A percentile compares a stretch with the other conserved stretches of the same genome.
phyloP scores from a whole-genome alignment of 2,888 invertebrate genomes.

The Venusia cambrica region DNA sequence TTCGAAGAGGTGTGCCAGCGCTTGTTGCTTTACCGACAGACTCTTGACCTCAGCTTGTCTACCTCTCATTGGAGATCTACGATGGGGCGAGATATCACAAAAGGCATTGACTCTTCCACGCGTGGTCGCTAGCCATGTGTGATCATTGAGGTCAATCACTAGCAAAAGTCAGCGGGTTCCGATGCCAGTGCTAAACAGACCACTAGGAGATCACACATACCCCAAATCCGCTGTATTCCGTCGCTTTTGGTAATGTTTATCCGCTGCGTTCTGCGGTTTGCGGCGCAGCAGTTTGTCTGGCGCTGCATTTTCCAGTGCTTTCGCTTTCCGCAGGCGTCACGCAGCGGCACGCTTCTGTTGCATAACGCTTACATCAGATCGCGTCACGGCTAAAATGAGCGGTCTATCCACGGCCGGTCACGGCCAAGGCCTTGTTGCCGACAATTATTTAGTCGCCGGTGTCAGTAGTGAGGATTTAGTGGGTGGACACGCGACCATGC shows the following conservation, averaged over 20 bases:
- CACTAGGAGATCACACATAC: too few species aligned
- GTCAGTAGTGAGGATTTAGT: slow-evolving; percentile 76
- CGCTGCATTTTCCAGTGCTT: slow-evolving; percentile 66
- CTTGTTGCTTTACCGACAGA: slow-evolving; percentile 7
- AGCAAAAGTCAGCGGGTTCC: too few species aligned
- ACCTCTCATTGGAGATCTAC: too few species aligned
- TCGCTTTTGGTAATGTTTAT: slow-evolving; percentile 8
- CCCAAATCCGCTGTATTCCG: slow-evolving; percentile 1
- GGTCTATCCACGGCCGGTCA: slow-evolving; percentile 72
- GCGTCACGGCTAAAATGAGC: slow-evolving; percentile 77
- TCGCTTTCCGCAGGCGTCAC: slow-evolving; percentile 62
- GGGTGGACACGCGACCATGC: slow-evolving; percentile 70
- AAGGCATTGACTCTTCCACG: too few species aligned
- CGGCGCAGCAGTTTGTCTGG: slow-evolving; percentile 8
- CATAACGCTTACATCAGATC: slow-evolving; percentile 72
- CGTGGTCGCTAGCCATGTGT: too few species aligned
- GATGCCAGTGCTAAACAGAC: too few species aligned
- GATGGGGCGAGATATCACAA: too few species aligned
- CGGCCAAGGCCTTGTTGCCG: slow-evolving; percentile 74
- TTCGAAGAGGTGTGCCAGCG: slow-evolving; percentile 33
- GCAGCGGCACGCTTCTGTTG: slow-evolving; percentile 59
- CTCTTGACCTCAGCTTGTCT: too few species aligned
- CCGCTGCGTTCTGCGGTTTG: slow-evolving; percentile 15
- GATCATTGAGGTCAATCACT: too few species aligned
- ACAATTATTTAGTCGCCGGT: slow-evolving; percentile 64